These are phyloP conservation scores for Catagonus wagneri DNA, from an alignment of 2,113 vertebrate species.

Conservation along the genomic window DNA sequence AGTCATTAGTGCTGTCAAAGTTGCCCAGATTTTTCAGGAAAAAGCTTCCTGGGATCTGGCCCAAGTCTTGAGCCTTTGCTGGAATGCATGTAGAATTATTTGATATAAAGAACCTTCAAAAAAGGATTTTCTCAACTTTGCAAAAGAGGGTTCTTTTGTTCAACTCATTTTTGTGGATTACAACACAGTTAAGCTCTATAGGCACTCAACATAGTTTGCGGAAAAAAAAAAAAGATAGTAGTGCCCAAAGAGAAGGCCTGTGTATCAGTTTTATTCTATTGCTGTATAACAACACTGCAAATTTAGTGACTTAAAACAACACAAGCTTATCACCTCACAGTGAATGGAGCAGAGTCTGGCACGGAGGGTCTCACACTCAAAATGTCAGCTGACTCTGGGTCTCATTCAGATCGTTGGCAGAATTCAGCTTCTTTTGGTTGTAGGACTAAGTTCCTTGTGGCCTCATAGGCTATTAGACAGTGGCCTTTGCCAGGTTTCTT, in stretches of 20 bases:
- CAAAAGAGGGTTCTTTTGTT: not conserved
- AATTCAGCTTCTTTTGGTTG: not conserved
- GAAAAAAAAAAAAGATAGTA: accelerated
- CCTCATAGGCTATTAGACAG: not conserved
- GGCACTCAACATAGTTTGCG: not conserved
- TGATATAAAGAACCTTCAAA: not conserved
- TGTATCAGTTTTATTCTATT: not conserved
- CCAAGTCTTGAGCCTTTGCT: not conserved
- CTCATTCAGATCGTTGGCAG: not conserved
- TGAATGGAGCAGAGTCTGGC: not conserved
- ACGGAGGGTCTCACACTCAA: not conserved
- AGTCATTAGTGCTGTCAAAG: too few species aligned
- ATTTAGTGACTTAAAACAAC: not conserved
- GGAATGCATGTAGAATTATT: not conserved
- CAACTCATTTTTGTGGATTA: not conserved
- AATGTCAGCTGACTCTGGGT: not conserved
- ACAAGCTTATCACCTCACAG: not conserved
- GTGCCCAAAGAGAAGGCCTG: not conserved
- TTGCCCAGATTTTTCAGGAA: not conserved
- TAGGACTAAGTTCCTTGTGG: not conserved
- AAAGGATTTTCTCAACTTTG: not conserved
- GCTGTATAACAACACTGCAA: not conserved
- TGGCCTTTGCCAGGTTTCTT: not conserved
- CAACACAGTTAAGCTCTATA: not conserved
- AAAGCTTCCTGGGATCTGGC: not conserved